These are phyloP conservation scores for Brenthis hecate DNA, from an alignment of 2,888 invertebrate species.

Conservation along the genomic window DNA sequence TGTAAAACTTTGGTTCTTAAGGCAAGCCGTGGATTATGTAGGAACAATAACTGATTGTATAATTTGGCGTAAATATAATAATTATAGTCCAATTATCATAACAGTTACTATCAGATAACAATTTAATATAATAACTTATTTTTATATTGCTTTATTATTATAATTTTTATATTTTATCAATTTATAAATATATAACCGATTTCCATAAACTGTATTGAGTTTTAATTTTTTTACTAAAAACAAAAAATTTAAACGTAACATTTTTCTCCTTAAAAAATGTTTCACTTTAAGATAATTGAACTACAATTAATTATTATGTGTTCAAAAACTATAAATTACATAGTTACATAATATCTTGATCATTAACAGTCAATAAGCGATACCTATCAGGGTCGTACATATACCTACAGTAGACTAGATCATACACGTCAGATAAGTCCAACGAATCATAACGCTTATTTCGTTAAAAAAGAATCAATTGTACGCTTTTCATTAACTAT, in stretches of 20 bases:
- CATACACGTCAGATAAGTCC: constrained; percentile 17
- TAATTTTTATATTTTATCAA: no score
- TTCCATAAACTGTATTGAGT: no score
- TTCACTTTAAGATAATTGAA: constrained; percentile 1
- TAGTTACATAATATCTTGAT: constrained; percentile 23
- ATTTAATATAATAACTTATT: background rate
- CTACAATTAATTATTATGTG: constrained; percentile 6
- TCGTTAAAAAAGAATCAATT: background rate
- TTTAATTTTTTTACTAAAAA: no score
- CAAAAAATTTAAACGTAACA: no score
- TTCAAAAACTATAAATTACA: background rate
- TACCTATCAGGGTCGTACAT: constrained; percentile 25
- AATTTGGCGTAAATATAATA: background rate
- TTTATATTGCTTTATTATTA: background rate
- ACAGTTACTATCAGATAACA: background rate
- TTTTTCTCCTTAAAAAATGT: no score
- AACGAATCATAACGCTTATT: constrained; percentile 22
- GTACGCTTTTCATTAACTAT: no score
- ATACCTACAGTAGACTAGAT: constrained; percentile 29
- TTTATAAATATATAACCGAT: no score
- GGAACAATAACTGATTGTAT: constrained; percentile 27
- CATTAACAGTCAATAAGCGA: constrained; percentile 33
- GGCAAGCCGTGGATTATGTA: constrained; percentile 36
- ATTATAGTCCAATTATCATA: background rate
- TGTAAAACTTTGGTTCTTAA: constrained; percentile 38